phyloP scores from a whole-genome alignment of 2,797 vertebrate species.

The Sebastolobus alascanus region DNA sequence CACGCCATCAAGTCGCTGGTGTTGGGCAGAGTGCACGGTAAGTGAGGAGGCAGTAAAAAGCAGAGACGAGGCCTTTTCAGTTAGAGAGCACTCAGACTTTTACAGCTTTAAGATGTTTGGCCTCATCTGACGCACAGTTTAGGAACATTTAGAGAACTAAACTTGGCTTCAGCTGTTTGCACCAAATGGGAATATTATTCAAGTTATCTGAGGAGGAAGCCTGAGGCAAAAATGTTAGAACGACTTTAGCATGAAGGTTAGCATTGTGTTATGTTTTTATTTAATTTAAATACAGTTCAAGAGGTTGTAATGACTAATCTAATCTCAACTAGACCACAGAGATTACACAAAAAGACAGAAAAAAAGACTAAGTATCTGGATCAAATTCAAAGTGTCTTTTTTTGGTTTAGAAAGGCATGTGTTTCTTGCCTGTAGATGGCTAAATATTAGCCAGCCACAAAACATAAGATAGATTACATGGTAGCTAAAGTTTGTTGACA shows the following conservation, averaged over 20 bases:
- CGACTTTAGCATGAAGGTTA: neutral
- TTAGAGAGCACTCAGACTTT: conserved; percentile 18
- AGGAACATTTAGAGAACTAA: neutral
- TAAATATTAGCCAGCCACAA: too few relatives aligned
- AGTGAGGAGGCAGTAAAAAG: conserved; percentile 25
- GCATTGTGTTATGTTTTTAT: neutral
- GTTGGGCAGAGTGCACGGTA: conserved; percentile 32
- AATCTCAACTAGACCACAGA: neutral
- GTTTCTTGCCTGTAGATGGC: too few relatives aligned
- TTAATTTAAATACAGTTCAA: neutral
- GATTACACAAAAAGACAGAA: neutral
- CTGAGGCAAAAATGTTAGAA: conserved; percentile 15
- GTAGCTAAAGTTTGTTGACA: neutral
- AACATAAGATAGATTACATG: too few relatives aligned
- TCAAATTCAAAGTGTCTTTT: too few relatives aligned
- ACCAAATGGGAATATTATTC: conserved; percentile 18
- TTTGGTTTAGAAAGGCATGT: too few relatives aligned
- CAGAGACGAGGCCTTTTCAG: neutral
- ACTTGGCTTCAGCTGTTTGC: neutral
- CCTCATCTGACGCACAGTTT: neutral
- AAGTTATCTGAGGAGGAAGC: neutral
- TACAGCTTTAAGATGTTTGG: conserved; percentile 1
- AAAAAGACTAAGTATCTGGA: neutral
- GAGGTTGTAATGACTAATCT: too few relatives aligned
- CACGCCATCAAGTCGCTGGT: conserved; percentile 70